Conservation (phyloP, 2,113 vertebrate genomes). For the Gopherus evgoodei region DNA sequence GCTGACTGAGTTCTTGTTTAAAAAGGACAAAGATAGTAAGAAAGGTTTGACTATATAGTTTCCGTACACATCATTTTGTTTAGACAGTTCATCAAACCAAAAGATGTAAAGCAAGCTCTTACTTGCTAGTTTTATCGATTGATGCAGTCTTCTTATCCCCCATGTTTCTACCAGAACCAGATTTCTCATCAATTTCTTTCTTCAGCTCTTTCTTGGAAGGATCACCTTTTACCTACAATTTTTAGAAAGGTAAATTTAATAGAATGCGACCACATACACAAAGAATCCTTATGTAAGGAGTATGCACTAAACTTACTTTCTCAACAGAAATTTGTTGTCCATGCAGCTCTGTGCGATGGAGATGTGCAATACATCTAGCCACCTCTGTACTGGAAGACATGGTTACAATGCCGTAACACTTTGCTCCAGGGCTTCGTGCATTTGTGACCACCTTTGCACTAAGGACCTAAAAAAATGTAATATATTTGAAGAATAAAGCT, state of each 20-base stretch:
- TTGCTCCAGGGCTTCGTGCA: conserved; percentile 95
- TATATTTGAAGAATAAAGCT: background rate
- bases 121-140: conserved; percentile 86
- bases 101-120: conserved; percentile 58
- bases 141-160: conserved; percentile 88
- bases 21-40: conserved; percentile 41
- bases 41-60: background rate
- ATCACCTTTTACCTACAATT: conserved; percentile 91
- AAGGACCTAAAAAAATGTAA: conserved; percentile 84
- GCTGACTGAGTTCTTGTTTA: conserved; percentile 83
- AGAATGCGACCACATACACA: background rate
- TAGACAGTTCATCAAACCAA: background rate
- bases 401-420: conserved; percentile 96
- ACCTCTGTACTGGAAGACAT: conserved; percentile 96
- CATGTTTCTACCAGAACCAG: conserved; percentile 80
- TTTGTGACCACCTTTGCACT: conserved; percentile 98
- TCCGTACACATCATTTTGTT: background rate
- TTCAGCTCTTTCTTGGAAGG: conserved; percentile 97
- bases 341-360: conserved; percentile 95
- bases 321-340: conserved; percentile 98
- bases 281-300: background rate
- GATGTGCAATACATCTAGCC: conserved; percentile 91
- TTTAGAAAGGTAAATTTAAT: conserved; percentile 46
- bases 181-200: conserved; percentile 93
- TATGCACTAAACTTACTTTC: conserved; percentile 82